These are phyloP conservation scores for Acomys russatus DNA, from an alignment of 2,797 vertebrate genomes.

Conservation along the genomic window DNA sequence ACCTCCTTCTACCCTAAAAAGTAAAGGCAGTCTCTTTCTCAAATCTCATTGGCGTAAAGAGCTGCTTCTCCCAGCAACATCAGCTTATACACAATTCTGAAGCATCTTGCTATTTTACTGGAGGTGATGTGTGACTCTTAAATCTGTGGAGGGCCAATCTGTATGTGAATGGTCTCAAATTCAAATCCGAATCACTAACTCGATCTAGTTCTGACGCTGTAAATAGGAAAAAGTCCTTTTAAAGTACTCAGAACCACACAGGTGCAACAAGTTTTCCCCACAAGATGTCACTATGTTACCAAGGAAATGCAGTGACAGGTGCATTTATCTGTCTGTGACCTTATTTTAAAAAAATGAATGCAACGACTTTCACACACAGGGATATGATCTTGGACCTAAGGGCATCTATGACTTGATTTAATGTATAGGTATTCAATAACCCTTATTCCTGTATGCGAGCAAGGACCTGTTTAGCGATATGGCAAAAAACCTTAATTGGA, in stretches of 20 bases:
- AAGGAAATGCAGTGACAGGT: slow-evolving; percentile 53
- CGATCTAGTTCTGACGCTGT: slow-evolving; percentile 9
- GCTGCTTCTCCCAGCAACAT: background rate
- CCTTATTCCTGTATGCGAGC: background rate
- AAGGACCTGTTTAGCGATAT: background rate
- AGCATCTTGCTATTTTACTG: slow-evolving; percentile 42
- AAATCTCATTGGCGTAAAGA: background rate
- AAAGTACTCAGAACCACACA: slow-evolving; percentile 36
- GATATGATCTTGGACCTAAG: slow-evolving; percentile 10
- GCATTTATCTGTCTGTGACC: slow-evolving; percentile 75
- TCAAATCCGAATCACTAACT: background rate
- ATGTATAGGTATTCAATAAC: background rate
- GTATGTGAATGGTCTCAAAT: background rate
- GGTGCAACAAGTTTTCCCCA: slow-evolving; percentile 57
- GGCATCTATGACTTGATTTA: background rate
- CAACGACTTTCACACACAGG: background rate
- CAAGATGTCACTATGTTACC: slow-evolving; percentile 81
- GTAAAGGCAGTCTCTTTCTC: background rate
- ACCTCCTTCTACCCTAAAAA: background rate
- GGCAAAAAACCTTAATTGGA: slow-evolving; percentile 17
- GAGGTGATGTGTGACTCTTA: background rate
- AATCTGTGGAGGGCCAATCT: slow-evolving; percentile 14
- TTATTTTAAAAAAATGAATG: slow-evolving; percentile 47
- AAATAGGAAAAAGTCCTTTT: slow-evolving; percentile 43
- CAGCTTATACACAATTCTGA: slow-evolving; percentile 58